Evolutionary conservation across 2,888 invertebrate genomes (phyloP).

Genomic region (Trachelus tabidus): DNA sequence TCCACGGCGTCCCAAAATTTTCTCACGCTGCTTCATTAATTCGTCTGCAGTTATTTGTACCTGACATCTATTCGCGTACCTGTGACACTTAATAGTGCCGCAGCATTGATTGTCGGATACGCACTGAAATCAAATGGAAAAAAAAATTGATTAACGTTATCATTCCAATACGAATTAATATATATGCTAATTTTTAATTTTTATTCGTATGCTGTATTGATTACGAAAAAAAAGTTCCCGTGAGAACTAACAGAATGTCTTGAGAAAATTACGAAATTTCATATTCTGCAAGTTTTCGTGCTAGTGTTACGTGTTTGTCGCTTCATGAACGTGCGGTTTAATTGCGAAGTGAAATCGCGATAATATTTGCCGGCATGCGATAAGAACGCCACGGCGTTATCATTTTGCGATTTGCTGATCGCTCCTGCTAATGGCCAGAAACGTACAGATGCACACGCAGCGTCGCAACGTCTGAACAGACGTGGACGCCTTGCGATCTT

Average conservation of each 20-base stretch:
- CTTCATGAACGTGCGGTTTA: not conserved
- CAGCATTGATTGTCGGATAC: constrained; percentile 38
- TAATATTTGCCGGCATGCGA: not conserved
- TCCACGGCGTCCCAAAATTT: constrained; percentile 46
- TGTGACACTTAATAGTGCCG: constrained; percentile 40
- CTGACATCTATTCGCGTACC: constrained; percentile 54
- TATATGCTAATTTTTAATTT: not conserved
- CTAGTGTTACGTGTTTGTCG: not conserved
- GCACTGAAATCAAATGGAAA: constrained; percentile 41
- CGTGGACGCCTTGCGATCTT: not conserved
- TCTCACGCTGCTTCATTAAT: constrained; percentile 47
- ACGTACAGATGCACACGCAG: not conserved
- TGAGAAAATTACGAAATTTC: not conserved
- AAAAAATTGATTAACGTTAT: not conserved
- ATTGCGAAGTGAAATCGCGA: not conserved
- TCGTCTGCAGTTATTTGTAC: constrained; percentile 54
- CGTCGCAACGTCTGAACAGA: not conserved
- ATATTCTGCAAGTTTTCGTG: not conserved
- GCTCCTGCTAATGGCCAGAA: not conserved
- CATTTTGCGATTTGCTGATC: not conserved
- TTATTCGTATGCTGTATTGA: not conserved
- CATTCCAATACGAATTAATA: not conserved
- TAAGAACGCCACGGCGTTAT: not conserved
- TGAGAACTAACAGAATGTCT: not conserved
- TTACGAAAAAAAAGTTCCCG: not conserved